phyloP scores from a whole-genome alignment of 2,797 vertebrate genomes.

The Cuniculus paca region DNA sequence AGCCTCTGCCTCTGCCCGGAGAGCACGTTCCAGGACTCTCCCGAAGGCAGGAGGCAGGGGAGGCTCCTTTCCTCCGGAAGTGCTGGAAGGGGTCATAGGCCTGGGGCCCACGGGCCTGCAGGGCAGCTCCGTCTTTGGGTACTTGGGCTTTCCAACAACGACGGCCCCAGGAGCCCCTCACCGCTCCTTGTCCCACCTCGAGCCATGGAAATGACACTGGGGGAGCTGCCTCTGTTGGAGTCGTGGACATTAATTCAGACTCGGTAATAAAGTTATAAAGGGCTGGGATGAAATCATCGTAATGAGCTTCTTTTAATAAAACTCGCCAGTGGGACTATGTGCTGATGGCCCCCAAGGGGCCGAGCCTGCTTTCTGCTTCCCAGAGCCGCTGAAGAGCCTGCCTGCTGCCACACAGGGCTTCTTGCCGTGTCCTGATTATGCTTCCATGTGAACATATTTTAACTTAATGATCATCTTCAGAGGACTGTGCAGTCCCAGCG shows the following conservation, averaged over 20 bases:
- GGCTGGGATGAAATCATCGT: slow-evolving; percentile 67
- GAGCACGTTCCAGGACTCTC: too few relatives aligned
- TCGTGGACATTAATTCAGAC: slow-evolving; percentile 74
- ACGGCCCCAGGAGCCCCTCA: background rate
- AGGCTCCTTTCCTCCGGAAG: background rate
- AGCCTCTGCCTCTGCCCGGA: accelerated
- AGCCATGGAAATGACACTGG: background rate
- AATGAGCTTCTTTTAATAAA: slow-evolving; percentile 82
- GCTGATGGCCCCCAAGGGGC: slow-evolving; percentile 54
- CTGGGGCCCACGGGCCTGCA: background rate
- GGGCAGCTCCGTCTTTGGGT: background rate
- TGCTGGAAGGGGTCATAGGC: background rate
- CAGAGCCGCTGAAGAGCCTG: slow-evolving; percentile 13
- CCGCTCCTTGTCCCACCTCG: accelerated
- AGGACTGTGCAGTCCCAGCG: slow-evolving; percentile 13
- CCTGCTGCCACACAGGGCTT: slow-evolving; percentile 43
- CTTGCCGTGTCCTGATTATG: slow-evolving; percentile 50
- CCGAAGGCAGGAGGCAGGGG: background rate
- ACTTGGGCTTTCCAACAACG: background rate
- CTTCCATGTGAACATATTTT: slow-evolving; percentile 59
- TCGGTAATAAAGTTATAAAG: slow-evolving; percentile 75
- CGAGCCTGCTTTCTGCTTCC: slow-evolving; percentile 34
- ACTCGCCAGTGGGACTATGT: slow-evolving; percentile 66
- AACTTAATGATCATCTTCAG: slow-evolving; percentile 71
- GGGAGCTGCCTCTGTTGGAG: slow-evolving; percentile 2